Evolutionary conservation across 1,140 invertebrate species (phyloP).

Genomic region (Musca vetustissima): DNA sequence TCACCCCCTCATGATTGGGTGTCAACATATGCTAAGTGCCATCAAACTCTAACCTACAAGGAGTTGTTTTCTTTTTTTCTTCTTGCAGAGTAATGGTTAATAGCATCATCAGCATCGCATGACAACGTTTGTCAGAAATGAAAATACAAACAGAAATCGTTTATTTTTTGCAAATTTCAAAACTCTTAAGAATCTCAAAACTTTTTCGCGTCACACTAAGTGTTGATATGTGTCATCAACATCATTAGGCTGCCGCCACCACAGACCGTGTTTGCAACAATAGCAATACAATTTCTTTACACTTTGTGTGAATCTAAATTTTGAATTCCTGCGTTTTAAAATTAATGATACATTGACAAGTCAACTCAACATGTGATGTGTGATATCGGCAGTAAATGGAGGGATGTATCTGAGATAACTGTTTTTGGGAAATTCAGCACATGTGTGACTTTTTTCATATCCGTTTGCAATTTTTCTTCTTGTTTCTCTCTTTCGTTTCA

Average conservation of each 20-base stretch:
- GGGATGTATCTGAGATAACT: too few relatives aligned
- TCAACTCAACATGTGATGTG: background rate
- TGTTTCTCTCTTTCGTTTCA: background rate
- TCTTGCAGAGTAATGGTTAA: background rate
- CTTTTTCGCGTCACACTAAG: background rate
- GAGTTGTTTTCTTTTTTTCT: too few relatives aligned
- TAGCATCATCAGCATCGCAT: background rate
- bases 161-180: slow-evolving; percentile 13
- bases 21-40: slow-evolving; percentile 11
- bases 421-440: slow-evolving; percentile 17
- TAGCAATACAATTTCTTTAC: too few relatives aligned
- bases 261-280: background rate
- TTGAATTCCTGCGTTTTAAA: background rate
- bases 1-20: too few relatives aligned
- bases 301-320: background rate
- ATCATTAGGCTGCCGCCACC: background rate
- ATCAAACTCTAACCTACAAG: too few relatives aligned
- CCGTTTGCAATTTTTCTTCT: slow-evolving; percentile 14
- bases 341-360: slow-evolving; percentile 16
- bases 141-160: slow-evolving; percentile 19
- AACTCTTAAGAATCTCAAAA: background rate
- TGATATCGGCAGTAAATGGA: too few relatives aligned
- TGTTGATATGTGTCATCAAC: slow-evolving; percentile 5
- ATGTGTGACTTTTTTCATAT: slow-evolving; percentile 10
- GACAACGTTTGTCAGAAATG: background rate